Conservation (phyloP, 2,888 invertebrate genomes). For the Morpho achilles region DNA sequence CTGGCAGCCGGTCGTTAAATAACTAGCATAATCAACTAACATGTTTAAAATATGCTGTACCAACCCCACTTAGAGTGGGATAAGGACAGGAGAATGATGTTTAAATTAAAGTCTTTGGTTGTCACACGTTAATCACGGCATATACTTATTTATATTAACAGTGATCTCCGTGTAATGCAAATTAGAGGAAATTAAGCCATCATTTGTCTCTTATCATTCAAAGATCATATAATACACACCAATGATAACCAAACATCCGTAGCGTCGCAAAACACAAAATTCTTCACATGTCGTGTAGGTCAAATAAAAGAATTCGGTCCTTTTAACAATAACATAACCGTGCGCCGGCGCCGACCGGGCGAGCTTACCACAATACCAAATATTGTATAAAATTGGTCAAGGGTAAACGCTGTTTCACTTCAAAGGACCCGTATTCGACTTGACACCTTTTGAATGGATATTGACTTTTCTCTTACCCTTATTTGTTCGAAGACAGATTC, state of each 20-base stretch:
- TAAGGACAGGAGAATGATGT: too few species aligned
- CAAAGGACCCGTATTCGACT: constrained; percentile 9
- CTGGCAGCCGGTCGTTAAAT: too few species aligned
- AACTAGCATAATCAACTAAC: too few species aligned
- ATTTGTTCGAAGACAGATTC: neutral
- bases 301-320: constrained; percentile 70
- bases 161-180: neutral
- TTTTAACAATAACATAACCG: constrained; percentile 71
- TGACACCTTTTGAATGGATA: constrained; percentile 11
- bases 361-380: constrained; percentile 49
- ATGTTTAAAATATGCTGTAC: too few species aligned
- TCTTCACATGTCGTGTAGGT: constrained; percentile 60
- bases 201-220: neutral
- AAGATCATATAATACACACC: constrained; percentile 3
- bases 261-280: constrained; percentile 53
- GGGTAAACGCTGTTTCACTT: constrained; percentile 14
- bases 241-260: neutral
- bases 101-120: too few species aligned
- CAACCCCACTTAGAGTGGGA: too few species aligned
- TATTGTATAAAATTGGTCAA: constrained; percentile 49
- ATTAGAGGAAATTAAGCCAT: neutral
- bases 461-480: constrained; percentile 5
- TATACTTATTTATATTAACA: too few species aligned
- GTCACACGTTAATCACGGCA: too few species aligned
- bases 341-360: constrained; percentile 55